phyloP scores from a whole-genome alignment of 2,888 invertebrate species.

The Fragum fragum region DNA sequence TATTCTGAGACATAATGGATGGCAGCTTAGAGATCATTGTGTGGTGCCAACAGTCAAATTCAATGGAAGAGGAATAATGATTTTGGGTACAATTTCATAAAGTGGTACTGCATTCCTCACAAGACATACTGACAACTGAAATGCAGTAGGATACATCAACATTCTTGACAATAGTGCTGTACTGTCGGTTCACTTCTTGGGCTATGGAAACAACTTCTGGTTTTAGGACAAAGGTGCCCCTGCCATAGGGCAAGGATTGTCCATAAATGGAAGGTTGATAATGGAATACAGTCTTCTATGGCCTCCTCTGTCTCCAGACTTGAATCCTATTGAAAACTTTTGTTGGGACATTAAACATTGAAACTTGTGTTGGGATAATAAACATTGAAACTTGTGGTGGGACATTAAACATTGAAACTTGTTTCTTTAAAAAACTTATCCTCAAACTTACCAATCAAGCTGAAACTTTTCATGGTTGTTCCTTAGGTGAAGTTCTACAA shows the following conservation, averaged over 20 bases:
- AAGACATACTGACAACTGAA: constrained; percentile 18
- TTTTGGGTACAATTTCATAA: background rate
- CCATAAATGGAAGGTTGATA: constrained; percentile 26
- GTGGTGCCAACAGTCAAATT: constrained; percentile 7
- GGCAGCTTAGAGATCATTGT: constrained; percentile 3
- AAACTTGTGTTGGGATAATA: no score
- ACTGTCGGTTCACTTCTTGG: constrained; percentile 23
- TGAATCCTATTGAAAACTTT: constrained; percentile 39
- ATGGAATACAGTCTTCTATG: constrained; percentile 33
- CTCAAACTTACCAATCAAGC: no score
- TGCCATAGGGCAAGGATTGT: constrained; percentile 34
- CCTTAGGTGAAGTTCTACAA: no score
- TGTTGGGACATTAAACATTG: constrained; percentile 23
- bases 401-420: no score
- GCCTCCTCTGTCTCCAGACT: constrained; percentile 33
- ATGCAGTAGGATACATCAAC: constrained; percentile 26
- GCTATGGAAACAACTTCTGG: constrained; percentile 24
- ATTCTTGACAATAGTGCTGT: constrained; percentile 16
- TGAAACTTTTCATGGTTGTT: no score
- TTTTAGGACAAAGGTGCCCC: constrained; percentile 32
- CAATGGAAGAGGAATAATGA: background rate
- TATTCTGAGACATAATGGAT: background rate
- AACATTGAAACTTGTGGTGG: no score
- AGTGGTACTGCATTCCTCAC: background rate
- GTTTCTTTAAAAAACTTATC: no score